Conservation (phyloP, 2,888 invertebrate species). For the Cheiracanthium punctorium region DNA sequence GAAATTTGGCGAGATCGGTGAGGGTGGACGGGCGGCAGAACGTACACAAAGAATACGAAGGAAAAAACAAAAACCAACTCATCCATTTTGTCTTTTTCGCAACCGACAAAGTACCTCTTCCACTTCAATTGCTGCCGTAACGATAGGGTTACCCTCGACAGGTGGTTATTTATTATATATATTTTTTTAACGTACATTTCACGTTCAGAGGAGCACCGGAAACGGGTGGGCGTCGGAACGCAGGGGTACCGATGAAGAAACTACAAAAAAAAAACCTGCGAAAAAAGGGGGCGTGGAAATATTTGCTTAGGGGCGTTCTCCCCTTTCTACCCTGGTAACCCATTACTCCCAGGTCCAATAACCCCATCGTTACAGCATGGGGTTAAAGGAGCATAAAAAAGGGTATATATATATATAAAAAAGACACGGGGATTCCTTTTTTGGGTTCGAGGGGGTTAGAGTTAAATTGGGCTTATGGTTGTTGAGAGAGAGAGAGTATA, state of each 20-base stretch:
- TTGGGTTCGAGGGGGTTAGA: slow-evolving; percentile 9
- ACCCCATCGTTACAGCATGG: slow-evolving; percentile 59
- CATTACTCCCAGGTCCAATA: slow-evolving; percentile 49
- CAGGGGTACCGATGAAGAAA: slow-evolving; percentile 15
- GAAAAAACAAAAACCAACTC: slow-evolving; percentile 12
- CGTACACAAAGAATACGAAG: too few relatives aligned
- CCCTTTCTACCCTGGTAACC: slow-evolving; percentile 41
- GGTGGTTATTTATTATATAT: slow-evolving; percentile 53
- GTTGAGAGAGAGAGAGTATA: not conserved
- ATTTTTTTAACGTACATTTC: slow-evolving; percentile 23
- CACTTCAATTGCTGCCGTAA: slow-evolving; percentile 49
- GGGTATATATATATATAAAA: too few relatives aligned
- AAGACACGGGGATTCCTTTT: not conserved
- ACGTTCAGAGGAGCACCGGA: slow-evolving; percentile 35
- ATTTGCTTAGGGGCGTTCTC: slow-evolving; percentile 45
- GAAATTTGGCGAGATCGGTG: too few relatives aligned
- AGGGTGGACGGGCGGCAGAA: too few relatives aligned
- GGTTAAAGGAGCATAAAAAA: not conserved
- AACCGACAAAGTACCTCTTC: slow-evolving; percentile 39
- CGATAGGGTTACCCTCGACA: slow-evolving; percentile 57
- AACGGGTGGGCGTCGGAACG: slow-evolving; percentile 66
- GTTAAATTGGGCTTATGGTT: slow-evolving; percentile 44
- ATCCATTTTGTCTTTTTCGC: slow-evolving; percentile 11
- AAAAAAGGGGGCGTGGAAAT: slow-evolving; percentile 58
- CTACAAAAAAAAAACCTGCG: too few relatives aligned